Evolutionary conservation across 2,888 invertebrate species (phyloP), one percentile per base, ranked within the genome.

Genomic region (Exephanes ischioxanthus): DNA sequence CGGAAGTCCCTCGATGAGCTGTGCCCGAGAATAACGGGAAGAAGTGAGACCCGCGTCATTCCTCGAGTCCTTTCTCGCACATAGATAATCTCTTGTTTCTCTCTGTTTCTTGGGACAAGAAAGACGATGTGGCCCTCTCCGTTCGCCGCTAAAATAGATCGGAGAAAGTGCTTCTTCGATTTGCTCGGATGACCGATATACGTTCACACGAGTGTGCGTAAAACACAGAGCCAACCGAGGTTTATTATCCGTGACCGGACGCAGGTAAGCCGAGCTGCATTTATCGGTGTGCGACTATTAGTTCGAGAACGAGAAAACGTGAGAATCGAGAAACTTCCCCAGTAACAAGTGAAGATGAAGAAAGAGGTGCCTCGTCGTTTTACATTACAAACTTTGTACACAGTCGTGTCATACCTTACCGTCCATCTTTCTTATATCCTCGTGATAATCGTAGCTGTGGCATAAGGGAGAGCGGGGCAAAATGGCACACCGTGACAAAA

Each of bases 151-250:
- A 76, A 87, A 87, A 87, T 84, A 84, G 86, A 87, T 87, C 84
- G 84, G 87, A 85, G 88, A 88, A 88, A 88, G 88, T 87, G 80
- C 71, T 80, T 79, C 71, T 82, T 72, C 82, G 75, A 81, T 85
- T 33, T 71, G 58, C 75, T 79, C 79, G 79, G 61, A 76, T 71
- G 75, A 79, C 85, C 67, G 63, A 70, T 58, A 67, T 26, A 16
- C 11, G 53, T 33, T 61, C 37, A 3, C 30, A 22, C 33, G 30
- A 45, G 61, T 58, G 71, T 66, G 61, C 51, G 14, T 22, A 58
- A 26, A 37, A 48, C 14, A 72, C 72, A 68, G 53, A 58, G n/a
- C 68, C 78, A 58, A 71, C 26, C 68, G 81, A 78, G 79, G 82
- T 67, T 58, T 79, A 85, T 85, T 85, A 85, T 85, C 53, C 78